Base-by-base conservation (phyloP, 1,140 invertebrate genomes). In the Ceratosolen fusciceps region DNA sequence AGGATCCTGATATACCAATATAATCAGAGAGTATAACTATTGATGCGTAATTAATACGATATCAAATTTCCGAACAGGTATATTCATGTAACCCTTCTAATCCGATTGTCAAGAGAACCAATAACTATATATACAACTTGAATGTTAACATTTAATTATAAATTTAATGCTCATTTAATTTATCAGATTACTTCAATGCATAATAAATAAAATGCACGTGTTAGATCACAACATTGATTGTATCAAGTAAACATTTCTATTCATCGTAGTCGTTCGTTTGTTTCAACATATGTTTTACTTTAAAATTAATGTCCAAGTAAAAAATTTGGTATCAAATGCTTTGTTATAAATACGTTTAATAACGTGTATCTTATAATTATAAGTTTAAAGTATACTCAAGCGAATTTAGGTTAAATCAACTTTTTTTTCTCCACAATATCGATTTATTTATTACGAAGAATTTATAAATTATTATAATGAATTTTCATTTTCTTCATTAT, bases 51-150 rank as follows among this genome's bases (percentile, higher is more conserved):
- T 8, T 52, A 34, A 39, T 73, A 73, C 31, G 26, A 26, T 21
- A 43, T 31, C 19, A 24, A 60, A 26, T 73, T 34, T 73, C 52
- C 21, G n/a, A 73, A 58, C 71, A 73, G 52, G 52, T 58, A 56
- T 73, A 31, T 56, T 24, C 26, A 3, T 52, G 10, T 71, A 43
- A 52, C 52, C 26, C 68, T 14, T 29, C 31, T 39, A 73, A 71
- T 71, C 47, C 47, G 4, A 71, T 71, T 49, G n/a, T 5, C 56
- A 58, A 58, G 26, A 58, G 3, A 58, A 9, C 19, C 16, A 47
- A 16, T 9, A 52, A 52, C 12, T 43, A 8, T 10, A 26, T 29
- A 29, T 58, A 14, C 56, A 58, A 29, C 24, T 7, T 58, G 24
- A 26, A 58, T 58, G 29, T 29, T 58, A 29, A 58, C 26, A 58